These are phyloP conservation scores for Caenorhabditis macrosperma DNA, from an alignment of 2,888 invertebrate species.

Conservation along the genomic window DNA sequence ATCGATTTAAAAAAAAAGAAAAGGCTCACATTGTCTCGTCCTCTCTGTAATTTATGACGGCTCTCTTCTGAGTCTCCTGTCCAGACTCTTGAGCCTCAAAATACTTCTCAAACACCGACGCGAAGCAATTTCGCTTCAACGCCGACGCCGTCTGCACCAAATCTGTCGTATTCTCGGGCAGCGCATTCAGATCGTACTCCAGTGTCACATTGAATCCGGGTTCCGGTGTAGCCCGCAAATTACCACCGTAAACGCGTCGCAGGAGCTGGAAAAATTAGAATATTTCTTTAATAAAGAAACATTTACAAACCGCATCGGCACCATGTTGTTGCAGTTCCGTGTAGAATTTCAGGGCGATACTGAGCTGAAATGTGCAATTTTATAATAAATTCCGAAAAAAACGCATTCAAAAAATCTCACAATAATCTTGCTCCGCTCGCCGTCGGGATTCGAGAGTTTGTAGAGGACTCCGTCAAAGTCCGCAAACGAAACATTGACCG, in stretches of 20 bases:
- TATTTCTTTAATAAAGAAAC: not conserved
- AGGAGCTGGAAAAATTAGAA: conserved; percentile 84
- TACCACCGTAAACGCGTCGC: conserved; percentile 91
- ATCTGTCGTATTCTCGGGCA: conserved; percentile 87
- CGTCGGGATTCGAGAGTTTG: conserved; percentile 96
- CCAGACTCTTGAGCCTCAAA: conserved; percentile 93
- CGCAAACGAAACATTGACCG: conserved; percentile 89
- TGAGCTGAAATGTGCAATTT: conserved; percentile 84
- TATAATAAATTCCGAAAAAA: conserved; percentile 6
- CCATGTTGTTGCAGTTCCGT: conserved; percentile 98
- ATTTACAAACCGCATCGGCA: conserved; percentile 88
- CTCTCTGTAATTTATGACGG: conserved; percentile 97
- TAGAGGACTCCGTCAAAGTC: conserved; percentile 99
- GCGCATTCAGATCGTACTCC: conserved; percentile 91
- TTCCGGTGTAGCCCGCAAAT: conserved; percentile 88
- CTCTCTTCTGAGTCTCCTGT: conserved; percentile 91
- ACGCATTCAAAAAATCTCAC: conserved; percentile 84
- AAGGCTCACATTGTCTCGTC: conserved; percentile 94
- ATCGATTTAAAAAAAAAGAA: not conserved
- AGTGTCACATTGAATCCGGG: conserved; percentile 95
- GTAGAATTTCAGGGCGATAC: conserved; percentile 95
- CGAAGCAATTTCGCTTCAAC: conserved; percentile 97
- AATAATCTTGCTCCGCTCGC: conserved; percentile 96
- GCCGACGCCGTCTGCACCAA: conserved; percentile 88
- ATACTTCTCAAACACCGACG: conserved; percentile 99